Conservation (phyloP, 2,888 invertebrate species). For the Amorpha juglandis region DNA sequence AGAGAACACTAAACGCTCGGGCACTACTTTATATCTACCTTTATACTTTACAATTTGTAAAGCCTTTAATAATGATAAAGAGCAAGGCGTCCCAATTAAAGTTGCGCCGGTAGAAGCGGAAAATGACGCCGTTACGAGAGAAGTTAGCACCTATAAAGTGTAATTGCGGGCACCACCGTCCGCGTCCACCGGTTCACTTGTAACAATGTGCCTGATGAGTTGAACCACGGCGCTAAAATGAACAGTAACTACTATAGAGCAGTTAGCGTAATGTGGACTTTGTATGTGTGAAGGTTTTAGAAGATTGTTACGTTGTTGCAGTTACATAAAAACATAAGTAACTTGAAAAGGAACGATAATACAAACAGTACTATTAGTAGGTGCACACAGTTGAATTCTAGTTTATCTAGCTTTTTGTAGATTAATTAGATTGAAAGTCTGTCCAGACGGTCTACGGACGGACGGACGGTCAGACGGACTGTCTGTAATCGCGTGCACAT, state of each 20-base stretch:
- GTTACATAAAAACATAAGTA: not conserved
- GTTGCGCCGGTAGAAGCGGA: not conserved
- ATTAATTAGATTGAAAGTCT: too few relatives aligned
- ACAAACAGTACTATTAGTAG: too few relatives aligned
- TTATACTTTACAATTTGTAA: too few relatives aligned
- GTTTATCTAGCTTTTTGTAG: too few relatives aligned
- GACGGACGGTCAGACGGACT: too few relatives aligned
- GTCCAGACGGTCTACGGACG: too few relatives aligned
- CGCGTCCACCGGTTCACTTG: not conserved
- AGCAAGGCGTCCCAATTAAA: conserved; percentile 6
- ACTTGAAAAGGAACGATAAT: not conserved
- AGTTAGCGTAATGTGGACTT: not conserved
- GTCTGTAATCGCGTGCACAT: too few relatives aligned
- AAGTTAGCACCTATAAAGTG: conserved; percentile 5
- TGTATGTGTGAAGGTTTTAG: too few relatives aligned
- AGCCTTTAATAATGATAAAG: not conserved
- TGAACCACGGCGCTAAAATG: not conserved
- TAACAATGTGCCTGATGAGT: not conserved
- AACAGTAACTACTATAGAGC: not conserved
- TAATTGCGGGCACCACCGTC: conserved; percentile 2
- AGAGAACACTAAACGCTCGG: too few relatives aligned
- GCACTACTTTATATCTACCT: too few relatives aligned
- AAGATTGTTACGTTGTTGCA: not conserved
- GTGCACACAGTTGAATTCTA: too few relatives aligned
- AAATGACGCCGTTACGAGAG: conserved; percentile 6